Conservation (phyloP, 2,113 vertebrate species). For the Dasypus novemcinctus region DNA sequence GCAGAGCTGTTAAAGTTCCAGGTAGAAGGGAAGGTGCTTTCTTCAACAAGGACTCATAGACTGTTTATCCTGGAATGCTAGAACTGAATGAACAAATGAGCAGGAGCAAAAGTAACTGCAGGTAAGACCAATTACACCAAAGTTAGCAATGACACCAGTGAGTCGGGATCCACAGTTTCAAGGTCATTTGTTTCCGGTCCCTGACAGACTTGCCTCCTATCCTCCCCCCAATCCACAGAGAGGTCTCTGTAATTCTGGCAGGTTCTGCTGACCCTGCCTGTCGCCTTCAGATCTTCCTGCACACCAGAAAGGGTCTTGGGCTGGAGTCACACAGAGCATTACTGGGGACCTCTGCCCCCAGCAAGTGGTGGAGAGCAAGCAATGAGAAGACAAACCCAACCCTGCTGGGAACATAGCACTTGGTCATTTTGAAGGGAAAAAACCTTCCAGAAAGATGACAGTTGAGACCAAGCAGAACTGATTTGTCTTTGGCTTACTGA, state of each 20-base stretch:
- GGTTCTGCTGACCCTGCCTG: conserved; percentile 45
- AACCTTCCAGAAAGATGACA: background rate
- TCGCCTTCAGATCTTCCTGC: conserved; percentile 50
- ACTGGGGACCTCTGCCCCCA: conserved; percentile 45
- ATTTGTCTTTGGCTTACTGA: background rate
- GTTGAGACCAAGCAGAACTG: background rate
- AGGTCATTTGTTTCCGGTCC: conserved; percentile 45
- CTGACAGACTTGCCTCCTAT: conserved; percentile 55
- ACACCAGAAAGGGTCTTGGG: conserved; percentile 20
- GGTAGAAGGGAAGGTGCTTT: background rate
- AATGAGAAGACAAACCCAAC: background rate
- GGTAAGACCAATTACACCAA: background rate
- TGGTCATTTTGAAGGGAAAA: background rate
- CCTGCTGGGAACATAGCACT: conserved; percentile 34
- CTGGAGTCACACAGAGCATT: conserved; percentile 45
- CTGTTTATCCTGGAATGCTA: background rate
- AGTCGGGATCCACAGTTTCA: background rate
- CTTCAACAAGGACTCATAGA: background rate
- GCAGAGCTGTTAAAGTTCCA: background rate
- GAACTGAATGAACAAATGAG: background rate
- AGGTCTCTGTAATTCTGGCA: conserved; percentile 41
- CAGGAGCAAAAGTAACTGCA: background rate
- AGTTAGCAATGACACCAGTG: background rate
- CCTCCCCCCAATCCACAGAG: conserved; percentile 40
- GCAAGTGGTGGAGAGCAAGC: background rate